Evolutionary conservation across 2,797 vertebrate species (phyloP), one percentile per base, ranked within the genome.

Genomic region (Trachurus trachurus): DNA sequence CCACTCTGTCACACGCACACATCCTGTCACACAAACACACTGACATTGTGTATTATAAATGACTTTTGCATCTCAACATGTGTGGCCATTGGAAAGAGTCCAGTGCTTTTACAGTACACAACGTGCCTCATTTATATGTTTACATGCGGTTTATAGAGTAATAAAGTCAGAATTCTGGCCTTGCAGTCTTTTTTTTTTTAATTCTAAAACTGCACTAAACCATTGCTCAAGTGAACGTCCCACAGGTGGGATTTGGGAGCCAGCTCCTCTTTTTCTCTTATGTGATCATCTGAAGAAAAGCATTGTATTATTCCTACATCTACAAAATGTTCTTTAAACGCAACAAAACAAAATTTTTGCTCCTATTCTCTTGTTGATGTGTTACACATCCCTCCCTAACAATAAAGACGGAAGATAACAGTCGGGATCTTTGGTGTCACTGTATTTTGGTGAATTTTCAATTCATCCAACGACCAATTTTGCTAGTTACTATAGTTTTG

Each of bases 271-370:
- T 17, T 16, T 47, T 17, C 16, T 47, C 44, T 47, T 17, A 47
- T 47, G 44, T 17, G 44, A 47, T 47, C 44, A 17, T 17, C 6
- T 17, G 44, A 19, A 47, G 44, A 17, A 47, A 0, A 17, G 19
- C 17, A 9, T 4, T 49, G 47, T n/a, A 9, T 42, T 42, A 16
- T 47, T 19, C 56, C 50, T 31, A 4, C 13, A 15, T 76, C 65
- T 56, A 49, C 19, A 42, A 44, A 62, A 62, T 39, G 29, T 52
- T 19, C 17, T 34, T 49, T 58, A 58, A 12, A 0, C 31, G 58
- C 26, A 40, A 56, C 29, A 60, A 39, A 78, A 39, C 37, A 21
- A 54, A 78, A 44, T 10, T 45, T 44, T 61, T 49, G 21, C 66
- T 71, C 16, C 17, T 1, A 0, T 52, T 22, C 49, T 16, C 15